Evolutionary conservation across 2,888 invertebrate species (phyloP), one percentile per base, ranked within the genome.

Genomic region (Hemistola chrysoprasaria): DNA sequence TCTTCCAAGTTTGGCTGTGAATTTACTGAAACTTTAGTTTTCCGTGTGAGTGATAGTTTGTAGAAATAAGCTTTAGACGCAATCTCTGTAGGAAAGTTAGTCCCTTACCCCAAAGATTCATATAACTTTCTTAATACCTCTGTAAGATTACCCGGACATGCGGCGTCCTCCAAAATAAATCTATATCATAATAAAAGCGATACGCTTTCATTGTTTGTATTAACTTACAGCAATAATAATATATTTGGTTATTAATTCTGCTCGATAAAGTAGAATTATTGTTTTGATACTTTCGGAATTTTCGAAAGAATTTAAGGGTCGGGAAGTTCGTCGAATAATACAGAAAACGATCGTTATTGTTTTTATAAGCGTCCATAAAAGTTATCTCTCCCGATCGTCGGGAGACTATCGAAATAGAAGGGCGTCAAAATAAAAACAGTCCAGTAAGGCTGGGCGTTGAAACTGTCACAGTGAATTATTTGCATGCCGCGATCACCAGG

Each of bases 81-180:
- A 79, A 84, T 84, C 85, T 82, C 71, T 71, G 71, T 65, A 70
- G 59, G 53, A 58, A 78, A 83, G 64, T 80, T 71, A 70, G 67
- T 75, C 74, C 69, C 67, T 16, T 4, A 57, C 71, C 73, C 78
- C 71, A 76, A 77, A 75, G 73, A 82, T 80, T 78, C 74, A 72
- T 70, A 75, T 69, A 87, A 87, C 80, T 87, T 87, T 86, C 76
- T 69, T 86, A 86, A 86, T 87, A 87, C 82, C 71, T 72, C 62
- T 61, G 61, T 65, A 63, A 78, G 78, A 84, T 85, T 85, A 82
- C 76, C 78, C 73, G 65, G 57, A 72, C 80, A 71, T 82, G 78
- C 75, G 74, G 62, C 46, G 60, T 64, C 61, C 67, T 64, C 52
- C 53, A 62, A 63, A 64, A 74, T 72, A 78, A 70, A 77, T 76